Percentiles rank a stretch among this genome's conserved stretches.
Conservation (phyloP, 2,888 invertebrate genomes). For the Habrosyne pyritoides region DNA sequence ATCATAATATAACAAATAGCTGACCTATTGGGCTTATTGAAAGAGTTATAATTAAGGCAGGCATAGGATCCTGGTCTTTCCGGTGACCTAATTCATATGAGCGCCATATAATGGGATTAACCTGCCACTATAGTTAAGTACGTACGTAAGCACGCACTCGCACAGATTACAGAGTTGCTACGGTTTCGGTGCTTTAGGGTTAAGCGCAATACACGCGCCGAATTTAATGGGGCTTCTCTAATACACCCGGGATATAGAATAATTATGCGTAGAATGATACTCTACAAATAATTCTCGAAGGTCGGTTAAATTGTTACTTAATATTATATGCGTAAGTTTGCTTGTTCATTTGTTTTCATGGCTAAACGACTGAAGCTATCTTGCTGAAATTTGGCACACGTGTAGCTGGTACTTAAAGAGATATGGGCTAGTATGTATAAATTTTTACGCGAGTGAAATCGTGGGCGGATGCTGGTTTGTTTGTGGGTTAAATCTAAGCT, state of each 20-base stretch:
- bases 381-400: no score
- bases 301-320: no score
- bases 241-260: slow-evolving; percentile 6
- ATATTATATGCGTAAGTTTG: no score
- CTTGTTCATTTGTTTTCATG: no score
- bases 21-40: slow-evolving; percentile 6
- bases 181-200: slow-evolving; percentile 79
- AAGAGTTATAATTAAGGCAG: slow-evolving; percentile 20
- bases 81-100: slow-evolving; percentile 57
- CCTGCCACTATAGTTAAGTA: slow-evolving; percentile 38
- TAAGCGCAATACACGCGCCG: slow-evolving; percentile 52
- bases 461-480: no score
- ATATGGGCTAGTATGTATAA: no score
- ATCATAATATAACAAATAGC: not conserved
- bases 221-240: slow-evolving; percentile 55
- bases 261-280: no score
- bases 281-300: no score
- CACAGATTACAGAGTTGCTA: slow-evolving; percentile 73
- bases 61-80: not conserved
- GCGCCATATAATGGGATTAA: slow-evolving; percentile 71
- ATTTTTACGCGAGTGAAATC: no score
- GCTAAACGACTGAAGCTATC: no score
- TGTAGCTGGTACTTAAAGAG: no score
- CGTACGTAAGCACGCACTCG: slow-evolving; percentile 48
- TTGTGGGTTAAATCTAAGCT: no score